Evolutionary conservation across 2,113 vertebrate species (phyloP).

Genomic region (Bathybates hornii): DNA sequence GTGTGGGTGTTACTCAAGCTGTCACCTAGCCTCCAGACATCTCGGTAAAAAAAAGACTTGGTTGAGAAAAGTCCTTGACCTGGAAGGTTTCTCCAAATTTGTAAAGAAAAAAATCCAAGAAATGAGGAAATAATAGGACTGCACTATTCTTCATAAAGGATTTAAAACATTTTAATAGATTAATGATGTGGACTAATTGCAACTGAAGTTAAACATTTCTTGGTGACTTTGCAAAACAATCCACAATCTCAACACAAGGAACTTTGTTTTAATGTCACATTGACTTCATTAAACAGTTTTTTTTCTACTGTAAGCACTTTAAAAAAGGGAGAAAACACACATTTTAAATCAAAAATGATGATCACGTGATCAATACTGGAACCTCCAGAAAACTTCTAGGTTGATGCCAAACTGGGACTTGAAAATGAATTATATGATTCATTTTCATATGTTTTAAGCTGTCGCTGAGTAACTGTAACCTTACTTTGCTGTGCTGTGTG

Average conservation of each 20-base stretch:
- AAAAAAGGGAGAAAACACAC: neutral
- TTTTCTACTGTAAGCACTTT: neutral
- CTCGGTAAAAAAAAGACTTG: neutral
- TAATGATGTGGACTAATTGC: neutral
- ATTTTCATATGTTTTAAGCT: neutral
- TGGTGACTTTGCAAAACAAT: neutral
- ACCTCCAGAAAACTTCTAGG: neutral
- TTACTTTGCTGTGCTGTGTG: neutral
- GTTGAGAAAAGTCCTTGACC: slow-evolving; percentile 23
- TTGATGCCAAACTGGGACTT: neutral
- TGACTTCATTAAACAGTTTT: neutral
- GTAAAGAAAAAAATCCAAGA: neutral
- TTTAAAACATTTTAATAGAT: neutral
- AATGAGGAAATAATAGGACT: neutral
- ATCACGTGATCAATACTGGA: neutral
- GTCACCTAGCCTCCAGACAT: slow-evolving; percentile 29
- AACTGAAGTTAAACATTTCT: neutral
- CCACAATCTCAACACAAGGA: neutral
- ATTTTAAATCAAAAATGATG: neutral
- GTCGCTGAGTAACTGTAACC: neutral
- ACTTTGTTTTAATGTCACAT: neutral
- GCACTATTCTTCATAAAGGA: neutral
- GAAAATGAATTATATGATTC: neutral
- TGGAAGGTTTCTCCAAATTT: neutral
- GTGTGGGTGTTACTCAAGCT: slow-evolving; percentile 27